These are phyloP conservation scores for Camponotus fellah DNA, from an alignment of 2,888 invertebrate genomes.

Conservation along the genomic window DNA sequence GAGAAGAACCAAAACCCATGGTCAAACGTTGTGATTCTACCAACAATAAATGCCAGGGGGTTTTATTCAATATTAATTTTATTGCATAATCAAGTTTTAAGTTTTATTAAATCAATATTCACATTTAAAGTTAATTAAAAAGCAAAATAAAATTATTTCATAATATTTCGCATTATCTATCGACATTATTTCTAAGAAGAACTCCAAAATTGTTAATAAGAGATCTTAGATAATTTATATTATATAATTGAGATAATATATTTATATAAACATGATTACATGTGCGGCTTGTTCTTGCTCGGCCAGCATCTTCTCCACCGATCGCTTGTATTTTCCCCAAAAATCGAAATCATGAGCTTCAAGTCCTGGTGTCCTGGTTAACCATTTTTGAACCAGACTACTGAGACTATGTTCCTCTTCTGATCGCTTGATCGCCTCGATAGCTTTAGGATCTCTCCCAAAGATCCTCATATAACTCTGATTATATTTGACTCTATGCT, in stretches of 20 bases:
- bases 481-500: slow-evolving; percentile 96
- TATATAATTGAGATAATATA: background rate
- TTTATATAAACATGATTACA: slow-evolving; percentile 83
- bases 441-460: slow-evolving; percentile 90
- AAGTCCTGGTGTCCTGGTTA: slow-evolving; percentile 97
- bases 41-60: too few relatives aligned
- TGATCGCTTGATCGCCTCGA: slow-evolving; percentile 89
- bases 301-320: slow-evolving; percentile 91
- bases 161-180: background rate
- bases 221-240: background rate
- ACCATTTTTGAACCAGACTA: slow-evolving; percentile 95
- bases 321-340: slow-evolving; percentile 95
- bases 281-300: slow-evolving; percentile 90
- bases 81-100: background rate
- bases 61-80: slow-evolving; percentile 3
- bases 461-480: slow-evolving; percentile 96
- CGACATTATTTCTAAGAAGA: background rate
- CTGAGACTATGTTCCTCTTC: slow-evolving; percentile 95
- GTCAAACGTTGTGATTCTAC: too few relatives aligned
- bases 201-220: background rate
- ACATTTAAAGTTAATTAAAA: background rate
- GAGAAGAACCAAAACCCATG: too few relatives aligned
- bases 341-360: slow-evolving; percentile 94
- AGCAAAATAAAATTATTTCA: background rate
- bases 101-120: background rate